Evolutionary conservation across 92 coral and sea anemone genomes (phyloP).

Genomic region (Desmophyllum pertusum): DNA sequence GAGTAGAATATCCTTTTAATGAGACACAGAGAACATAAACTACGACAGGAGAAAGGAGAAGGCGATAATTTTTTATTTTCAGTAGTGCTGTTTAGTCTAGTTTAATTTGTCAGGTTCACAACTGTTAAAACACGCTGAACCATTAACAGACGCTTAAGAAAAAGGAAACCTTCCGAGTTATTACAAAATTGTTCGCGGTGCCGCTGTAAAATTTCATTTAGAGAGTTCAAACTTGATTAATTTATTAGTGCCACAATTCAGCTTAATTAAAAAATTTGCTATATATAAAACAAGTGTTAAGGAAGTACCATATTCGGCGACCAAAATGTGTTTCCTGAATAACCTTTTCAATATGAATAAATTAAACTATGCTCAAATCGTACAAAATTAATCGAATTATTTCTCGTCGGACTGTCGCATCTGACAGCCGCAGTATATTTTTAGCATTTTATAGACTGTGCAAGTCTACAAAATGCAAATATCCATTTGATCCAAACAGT

Average conservation of each 20-base stretch:
- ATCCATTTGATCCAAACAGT: neutral
- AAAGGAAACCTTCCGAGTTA: neutral
- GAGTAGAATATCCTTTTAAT: neutral
- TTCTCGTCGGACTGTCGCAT: constrained; percentile 8
- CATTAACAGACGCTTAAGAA: neutral
- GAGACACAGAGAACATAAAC: neutral
- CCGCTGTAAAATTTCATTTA: constrained; percentile 5
- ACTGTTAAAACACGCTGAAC: neutral
- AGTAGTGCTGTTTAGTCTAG: neutral
- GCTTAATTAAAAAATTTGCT: constrained; percentile 1
- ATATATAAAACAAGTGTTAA: neutral
- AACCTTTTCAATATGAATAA: neutral
- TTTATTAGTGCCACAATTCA: constrained; percentile 3
- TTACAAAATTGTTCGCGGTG: neutral
- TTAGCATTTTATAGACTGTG: neutral
- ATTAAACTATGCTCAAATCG: neutral
- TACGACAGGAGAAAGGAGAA: neutral
- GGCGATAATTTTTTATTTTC: neutral
- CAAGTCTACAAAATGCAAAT: neutral
- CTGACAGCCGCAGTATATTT: neutral
- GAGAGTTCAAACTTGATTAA: neutral
- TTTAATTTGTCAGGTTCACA: neutral
- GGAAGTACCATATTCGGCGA: neutral
- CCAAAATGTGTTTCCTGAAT: neutral
- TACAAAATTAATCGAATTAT: neutral